These are phyloP conservation scores for Aphidius gifuensis DNA, from an alignment of 1,140 invertebrate genomes.

Conservation along the genomic window DNA sequence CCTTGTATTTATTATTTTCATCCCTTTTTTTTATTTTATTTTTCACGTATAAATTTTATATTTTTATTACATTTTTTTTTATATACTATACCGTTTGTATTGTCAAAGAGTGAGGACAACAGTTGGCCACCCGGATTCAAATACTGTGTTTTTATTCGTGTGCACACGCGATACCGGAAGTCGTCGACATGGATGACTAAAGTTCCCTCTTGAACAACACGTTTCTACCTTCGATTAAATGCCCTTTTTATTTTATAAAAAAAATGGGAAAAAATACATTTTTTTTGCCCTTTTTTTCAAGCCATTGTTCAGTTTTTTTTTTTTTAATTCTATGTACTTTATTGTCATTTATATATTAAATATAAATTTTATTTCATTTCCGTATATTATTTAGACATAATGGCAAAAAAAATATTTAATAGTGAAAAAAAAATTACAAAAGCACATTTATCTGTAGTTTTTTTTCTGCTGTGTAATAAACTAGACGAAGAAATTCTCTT, in stretches of 20 bases:
- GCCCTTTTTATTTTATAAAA: neutral
- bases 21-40: neutral
- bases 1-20: conserved; percentile 2
- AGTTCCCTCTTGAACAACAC: conserved; percentile 22
- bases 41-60: no score
- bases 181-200: conserved; percentile 29
- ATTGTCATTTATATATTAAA: no score
- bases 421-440: neutral
- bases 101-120: conserved; percentile 27
- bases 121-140: conserved; percentile 27
- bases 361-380: no score
- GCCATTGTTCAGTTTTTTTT: no score
- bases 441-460: no score
- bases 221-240: conserved; percentile 11
- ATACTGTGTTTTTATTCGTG: conserved; percentile 20
- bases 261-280: neutral
- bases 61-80: no score
- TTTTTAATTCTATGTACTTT: no score
- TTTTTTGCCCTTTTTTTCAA: neutral
- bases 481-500: no score
- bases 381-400: no score
- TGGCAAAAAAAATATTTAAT: neutral
- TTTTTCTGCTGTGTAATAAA: no score
- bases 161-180: conserved; percentile 33
- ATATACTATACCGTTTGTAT: conserved; percentile 26